Evolutionary conservation across 2,888 invertebrate genomes (phyloP).

Genomic region (Melanargia galathea): DNA sequence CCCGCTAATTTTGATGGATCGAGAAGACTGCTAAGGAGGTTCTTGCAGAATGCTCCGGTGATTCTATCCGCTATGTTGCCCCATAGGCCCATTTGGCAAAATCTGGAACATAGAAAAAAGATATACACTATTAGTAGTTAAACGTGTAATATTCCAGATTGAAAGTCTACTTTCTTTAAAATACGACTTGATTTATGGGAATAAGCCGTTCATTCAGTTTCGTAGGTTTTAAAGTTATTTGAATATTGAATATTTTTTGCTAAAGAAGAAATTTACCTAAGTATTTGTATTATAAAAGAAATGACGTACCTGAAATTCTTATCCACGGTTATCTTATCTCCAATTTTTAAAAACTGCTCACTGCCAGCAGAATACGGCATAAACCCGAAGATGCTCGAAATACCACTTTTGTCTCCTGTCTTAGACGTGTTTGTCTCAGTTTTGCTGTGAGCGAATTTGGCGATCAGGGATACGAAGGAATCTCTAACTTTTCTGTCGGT

Average conservation of each 20-base stretch:
- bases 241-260: too few relatives aligned
- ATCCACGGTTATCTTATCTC: conserved; percentile 56
- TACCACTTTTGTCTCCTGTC: conserved; percentile 39
- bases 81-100: conserved; percentile 87
- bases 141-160: too few relatives aligned
- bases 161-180: too few relatives aligned
- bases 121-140: neutral
- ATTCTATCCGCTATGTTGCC: conserved; percentile 83
- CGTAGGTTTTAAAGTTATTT: too few relatives aligned
- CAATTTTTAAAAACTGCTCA: conserved; percentile 65
- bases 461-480: conserved; percentile 84
- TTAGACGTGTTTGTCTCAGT: conserved; percentile 38
- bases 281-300: neutral
- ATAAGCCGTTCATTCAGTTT: too few relatives aligned
- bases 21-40: conserved; percentile 59
- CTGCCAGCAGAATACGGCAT: conserved; percentile 54
- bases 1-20: conserved; percentile 50
- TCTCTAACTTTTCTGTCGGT: conserved; percentile 85
- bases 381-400: conserved; percentile 48
- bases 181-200: too few relatives aligned
- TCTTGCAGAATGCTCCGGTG: conserved; percentile 79
- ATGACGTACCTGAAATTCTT: conserved; percentile 67
- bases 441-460: conserved; percentile 84
- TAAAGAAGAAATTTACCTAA: too few relatives aligned
- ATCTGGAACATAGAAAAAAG: conserved; percentile 59